A percentile compares a stretch with the other conserved stretches of the same genome.
These are phyloP conservation scores for Drosophila setifemur DNA, from an alignment of 1,140 invertebrate species.

Conservation along the genomic window DNA sequence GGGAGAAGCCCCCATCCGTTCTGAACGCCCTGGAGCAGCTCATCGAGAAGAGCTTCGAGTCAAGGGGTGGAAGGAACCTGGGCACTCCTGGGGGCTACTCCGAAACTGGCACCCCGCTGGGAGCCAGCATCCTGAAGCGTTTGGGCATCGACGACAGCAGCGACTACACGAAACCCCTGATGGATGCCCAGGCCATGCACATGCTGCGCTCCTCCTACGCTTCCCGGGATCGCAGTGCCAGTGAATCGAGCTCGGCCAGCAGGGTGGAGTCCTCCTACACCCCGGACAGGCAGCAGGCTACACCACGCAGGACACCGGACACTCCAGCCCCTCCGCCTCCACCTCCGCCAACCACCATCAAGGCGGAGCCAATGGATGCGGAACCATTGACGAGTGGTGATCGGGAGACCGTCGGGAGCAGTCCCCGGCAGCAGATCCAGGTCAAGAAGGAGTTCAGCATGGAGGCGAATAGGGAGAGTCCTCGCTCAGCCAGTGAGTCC, in stretches of 20 bases:
- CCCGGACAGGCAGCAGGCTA: conserved; percentile 86
- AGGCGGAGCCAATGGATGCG: conserved; percentile 63
- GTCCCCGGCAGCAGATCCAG: conserved; percentile 55
- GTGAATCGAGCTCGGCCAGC: conserved; percentile 93
- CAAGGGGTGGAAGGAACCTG: conserved; percentile 84
- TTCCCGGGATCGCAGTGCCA: conserved; percentile 90
- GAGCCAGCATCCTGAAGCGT: conserved; percentile 94
- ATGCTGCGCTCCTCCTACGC: conserved; percentile 88
- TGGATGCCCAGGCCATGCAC: conserved; percentile 93
- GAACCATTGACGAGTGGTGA: conserved; percentile 16
- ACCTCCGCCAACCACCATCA: conserved; percentile 42
- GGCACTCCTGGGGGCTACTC: conserved; percentile 60
- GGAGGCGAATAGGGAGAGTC: conserved; percentile 77
- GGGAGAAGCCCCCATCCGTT: conserved; percentile 88
- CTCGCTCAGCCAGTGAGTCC: conserved; percentile 85
- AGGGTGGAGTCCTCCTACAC: conserved; percentile 88
- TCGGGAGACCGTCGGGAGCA: neutral
- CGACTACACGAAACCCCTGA: conserved; percentile 94
- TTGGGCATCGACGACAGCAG: conserved; percentile 97
- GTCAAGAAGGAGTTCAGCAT: conserved; percentile 81
- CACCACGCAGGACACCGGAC: conserved; percentile 90
- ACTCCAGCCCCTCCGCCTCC: conserved; percentile 32
- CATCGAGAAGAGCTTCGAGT: conserved; percentile 98
- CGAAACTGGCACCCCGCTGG: conserved; percentile 86
- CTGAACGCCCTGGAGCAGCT: conserved; percentile 97